Evolutionary conservation across 1,140 invertebrate species (phyloP), one percentile per base, ranked within the genome.

Genomic region (Leucophenga varia): DNA sequence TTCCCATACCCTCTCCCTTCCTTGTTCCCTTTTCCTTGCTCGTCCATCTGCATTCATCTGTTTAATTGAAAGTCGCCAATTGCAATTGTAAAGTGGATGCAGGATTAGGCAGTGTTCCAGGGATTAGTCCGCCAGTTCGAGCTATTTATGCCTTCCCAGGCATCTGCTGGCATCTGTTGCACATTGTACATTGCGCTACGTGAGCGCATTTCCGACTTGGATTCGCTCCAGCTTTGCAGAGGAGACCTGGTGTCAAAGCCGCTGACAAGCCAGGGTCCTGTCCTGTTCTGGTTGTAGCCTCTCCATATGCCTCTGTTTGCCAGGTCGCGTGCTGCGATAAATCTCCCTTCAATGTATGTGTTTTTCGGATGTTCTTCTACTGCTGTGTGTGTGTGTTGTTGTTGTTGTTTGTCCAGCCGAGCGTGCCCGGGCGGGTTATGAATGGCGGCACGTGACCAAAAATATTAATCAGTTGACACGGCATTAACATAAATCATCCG

Each of bases 381-480:
- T 31, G 13, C 21, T 39, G 21, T 43, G 17, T 47, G 38, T 20
- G 18, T 43, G 18, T 35, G 28, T 10, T 10, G 5, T 25, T 25
- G 22, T 25, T 25, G 10, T n/a, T 52, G 42, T 54, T 42, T 54
- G 32, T 46, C 25, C 48, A 37, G 28, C 25, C 37, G 28, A 35
- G n/a, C n/a, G 32, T 30, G n/a, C n/a, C n/a, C n/a, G 32, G n/a
- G 20, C 36, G 43, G 35, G 55, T 46, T 57, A 52, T 45, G 63
- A 52, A 59, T 59, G 56, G 40, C 59, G 63, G 64, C 63, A 67
- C 63, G 63, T 67, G 63, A 67, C 63, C 63, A 37, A 67, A 67
- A 67, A 67, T 67, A 67, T 67, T 67, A 67, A 67, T 63, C 63
- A 67, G 63, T 68, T 65, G 53, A 63, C 64, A 68, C 57, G 64